Percentiles rank a stretch among this genome's conserved stretches.
Conservation (phyloP, 2,113 vertebrate genomes). For the Eublepharis macularius region DNA sequence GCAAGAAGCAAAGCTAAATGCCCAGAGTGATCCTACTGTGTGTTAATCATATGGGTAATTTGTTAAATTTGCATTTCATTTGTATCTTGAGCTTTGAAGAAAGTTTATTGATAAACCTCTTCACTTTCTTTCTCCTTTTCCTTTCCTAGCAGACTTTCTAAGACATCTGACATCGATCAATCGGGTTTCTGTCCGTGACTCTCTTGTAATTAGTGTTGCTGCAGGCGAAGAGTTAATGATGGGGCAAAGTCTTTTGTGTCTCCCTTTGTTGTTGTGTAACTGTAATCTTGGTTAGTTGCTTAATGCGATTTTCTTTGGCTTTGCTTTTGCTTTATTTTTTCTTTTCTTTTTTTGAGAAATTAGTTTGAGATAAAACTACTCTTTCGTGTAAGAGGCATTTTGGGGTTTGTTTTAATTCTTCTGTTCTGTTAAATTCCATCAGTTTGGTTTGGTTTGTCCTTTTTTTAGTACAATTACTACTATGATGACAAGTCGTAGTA, state of each 20-base stretch:
- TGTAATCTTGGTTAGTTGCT: conserved; percentile 37
- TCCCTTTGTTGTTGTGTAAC: conserved; percentile 39
- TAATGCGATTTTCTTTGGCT: conserved; percentile 50
- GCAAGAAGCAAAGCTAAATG: conserved; percentile 58
- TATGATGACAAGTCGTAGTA: too few relatives aligned
- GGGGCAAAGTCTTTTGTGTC: conserved; percentile 37
- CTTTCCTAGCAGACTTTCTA: conserved; percentile 29
- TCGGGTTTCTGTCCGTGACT: conserved; percentile 29
- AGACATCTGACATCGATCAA: conserved; percentile 59
- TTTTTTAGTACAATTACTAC: conserved; percentile 22
- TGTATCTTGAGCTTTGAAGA: conserved; percentile 52
- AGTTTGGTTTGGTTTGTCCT: conserved; percentile 34
- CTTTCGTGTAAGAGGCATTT: conserved; percentile 14
- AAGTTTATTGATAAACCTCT: conserved; percentile 65
- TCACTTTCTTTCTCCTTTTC: conserved; percentile 25
- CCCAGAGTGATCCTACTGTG: conserved; percentile 59
- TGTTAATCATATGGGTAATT: conserved; percentile 69
- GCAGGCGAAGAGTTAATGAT: conserved; percentile 54
- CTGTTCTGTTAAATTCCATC: conserved; percentile 61
- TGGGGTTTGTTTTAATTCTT: conserved; percentile 46
- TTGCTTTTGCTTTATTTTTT: conserved; percentile 33
- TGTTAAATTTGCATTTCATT: conserved; percentile 72
- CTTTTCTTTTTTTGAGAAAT: conserved; percentile 43
- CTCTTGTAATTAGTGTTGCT: conserved; percentile 59
- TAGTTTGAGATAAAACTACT: conserved; percentile 33